These are phyloP conservation scores for Phoebastria nigripes DNA, from an alignment of 2,797 vertebrate species.

Conservation along the genomic window DNA sequence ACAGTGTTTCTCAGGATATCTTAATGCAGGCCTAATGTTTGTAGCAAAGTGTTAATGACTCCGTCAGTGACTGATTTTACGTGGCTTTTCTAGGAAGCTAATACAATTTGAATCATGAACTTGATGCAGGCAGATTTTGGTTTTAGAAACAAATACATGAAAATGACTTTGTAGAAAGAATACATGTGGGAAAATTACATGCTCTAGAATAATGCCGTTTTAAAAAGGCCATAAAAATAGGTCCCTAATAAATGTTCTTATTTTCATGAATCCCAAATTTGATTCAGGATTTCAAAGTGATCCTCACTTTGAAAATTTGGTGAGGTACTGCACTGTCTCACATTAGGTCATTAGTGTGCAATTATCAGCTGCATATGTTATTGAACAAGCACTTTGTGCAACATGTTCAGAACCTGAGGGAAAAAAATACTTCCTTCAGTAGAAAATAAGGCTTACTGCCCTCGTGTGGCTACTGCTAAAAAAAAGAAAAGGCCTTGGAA, in stretches of 20 bases:
- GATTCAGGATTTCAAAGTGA: background rate
- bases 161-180: background rate
- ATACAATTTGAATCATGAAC: background rate
- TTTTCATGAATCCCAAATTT: background rate
- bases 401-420: accelerated
- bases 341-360: background rate
- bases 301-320: background rate
- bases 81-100: background rate
- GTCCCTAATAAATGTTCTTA: background rate
- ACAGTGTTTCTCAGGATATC: background rate
- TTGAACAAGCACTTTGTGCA: background rate
- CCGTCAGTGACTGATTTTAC: background rate
- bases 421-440: background rate
- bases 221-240: background rate
- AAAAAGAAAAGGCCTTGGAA: background rate
- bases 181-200: background rate
- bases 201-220: background rate
- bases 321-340: background rate
- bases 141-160: background rate
- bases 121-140: background rate
- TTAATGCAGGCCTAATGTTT: background rate
- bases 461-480: background rate
- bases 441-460: background rate
- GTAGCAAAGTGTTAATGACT: background rate
- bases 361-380: background rate